Percentiles rank a stretch among this genome's conserved stretches.
These are phyloP conservation scores for Polietes domitor DNA, from an alignment of 2,888 invertebrate genomes.

Conservation along the genomic window DNA sequence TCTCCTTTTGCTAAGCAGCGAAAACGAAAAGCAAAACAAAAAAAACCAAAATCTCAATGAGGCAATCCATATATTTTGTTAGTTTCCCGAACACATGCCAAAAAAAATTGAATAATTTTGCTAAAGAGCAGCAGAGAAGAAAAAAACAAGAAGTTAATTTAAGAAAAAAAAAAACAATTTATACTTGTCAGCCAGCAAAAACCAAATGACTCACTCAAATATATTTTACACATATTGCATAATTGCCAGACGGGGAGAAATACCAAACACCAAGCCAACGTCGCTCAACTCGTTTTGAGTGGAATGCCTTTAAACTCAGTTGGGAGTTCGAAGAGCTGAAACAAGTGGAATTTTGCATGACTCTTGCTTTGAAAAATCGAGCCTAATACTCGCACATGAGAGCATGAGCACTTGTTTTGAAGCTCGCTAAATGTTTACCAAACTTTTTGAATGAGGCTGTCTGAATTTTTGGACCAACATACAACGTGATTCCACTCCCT, in stretches of 20 bases:
- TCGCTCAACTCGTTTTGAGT: neutral
- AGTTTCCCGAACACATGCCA: no score
- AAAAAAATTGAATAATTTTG: neutral
- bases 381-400: no score
- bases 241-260: neutral
- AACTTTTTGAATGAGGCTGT: no score
- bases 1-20: neutral
- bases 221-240: conserved; percentile 40
- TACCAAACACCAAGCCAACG: no score
- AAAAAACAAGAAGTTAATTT: neutral
- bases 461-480: no score
- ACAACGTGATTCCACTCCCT: no score
- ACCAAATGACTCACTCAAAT: conserved; percentile 21
- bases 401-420: no score
- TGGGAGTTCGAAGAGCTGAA: neutral
- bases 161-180: neutral
- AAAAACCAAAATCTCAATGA: neutral
- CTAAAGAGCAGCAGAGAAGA: neutral
- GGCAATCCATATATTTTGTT: neutral
- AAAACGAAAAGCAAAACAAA: neutral
- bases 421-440: no score
- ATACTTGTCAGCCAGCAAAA: conserved; percentile 33
- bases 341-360: no score
- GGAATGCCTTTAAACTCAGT: neutral
- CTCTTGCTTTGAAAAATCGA: no score